Base-by-base conservation (phyloP, 2,797 vertebrate genomes). In the Spinus pinus region DNA sequence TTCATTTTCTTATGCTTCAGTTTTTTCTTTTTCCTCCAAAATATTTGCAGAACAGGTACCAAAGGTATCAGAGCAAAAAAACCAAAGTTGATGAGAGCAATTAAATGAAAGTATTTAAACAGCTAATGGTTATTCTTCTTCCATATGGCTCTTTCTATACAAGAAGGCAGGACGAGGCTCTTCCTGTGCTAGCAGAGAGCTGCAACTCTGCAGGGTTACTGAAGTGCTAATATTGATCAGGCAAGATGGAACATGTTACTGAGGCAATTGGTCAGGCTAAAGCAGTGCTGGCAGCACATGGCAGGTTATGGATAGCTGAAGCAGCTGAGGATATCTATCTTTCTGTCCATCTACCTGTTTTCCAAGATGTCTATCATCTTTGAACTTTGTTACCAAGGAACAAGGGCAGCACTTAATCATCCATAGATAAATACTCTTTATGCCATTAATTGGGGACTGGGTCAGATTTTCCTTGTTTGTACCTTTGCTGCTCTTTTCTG, bases 201-300 rank as follows among this genome's bases (percentile, higher is more conserved):
- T 81, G 70, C 33, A 88, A 14, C 58, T 66, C 83, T 66, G 82
- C 70, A 58, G 84, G 84, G 83, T 56, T 90, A 22, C 84, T 58
- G 65, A 70, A 88, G 70, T 79, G 94, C 71, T 86, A 22, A 8
- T 96, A 96, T 94, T 61, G 91, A 96, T 75, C 7, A 3, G 66
- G 79, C 70, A 95, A 97, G 95, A 96, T 95, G 91, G 91, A 96
- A 66, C 69, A 28, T 33, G 80, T 57, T 70, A 62, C 51, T 66
- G 57, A 94, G 73, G 94, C 91, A 84, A 96, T 94, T 95, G 89
- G 84, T 90, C 95, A 96, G 93, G 73, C 89, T 65, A 42, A 81
- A 69, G 81, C 77, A 61, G 47, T 12, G 72, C 64, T 81, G 80
- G 94, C 91, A 94, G 82, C 91, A 88, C 87, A 50, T 14, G 44